Evolutionary conservation across 2,113 vertebrate genomes (phyloP), one percentile per base, ranked within the genome.

Genomic region (Anhinga rufa): DNA sequence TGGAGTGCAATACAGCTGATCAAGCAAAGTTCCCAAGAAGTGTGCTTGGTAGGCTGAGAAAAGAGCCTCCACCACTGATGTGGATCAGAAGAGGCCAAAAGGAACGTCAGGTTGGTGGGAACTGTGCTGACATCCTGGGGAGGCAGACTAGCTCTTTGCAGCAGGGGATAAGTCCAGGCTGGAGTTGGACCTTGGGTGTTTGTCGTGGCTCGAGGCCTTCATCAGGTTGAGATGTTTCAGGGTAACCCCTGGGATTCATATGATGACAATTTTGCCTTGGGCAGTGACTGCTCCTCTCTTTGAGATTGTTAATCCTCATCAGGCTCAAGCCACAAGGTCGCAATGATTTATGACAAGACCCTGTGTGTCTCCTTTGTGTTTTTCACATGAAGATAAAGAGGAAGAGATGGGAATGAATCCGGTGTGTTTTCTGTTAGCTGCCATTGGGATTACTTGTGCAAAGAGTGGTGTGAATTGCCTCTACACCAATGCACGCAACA

Each of bases 61-160:
- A 78, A 65, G 61, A 62, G 57, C 60, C n/a, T 49, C 21, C 28
- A 65, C 14, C 18, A 25, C 9, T 28, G 12, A 0, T 0, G 0
- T 25, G 54, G 25, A 25, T 66, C 4, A 2, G 44, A 82, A 80
- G 31, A 18, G 46, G 26, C 25, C 36, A 61, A 72, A 83, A 72
- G 17, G 28, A 12, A 11, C 2, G 1, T 38, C 22, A n/a, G 34
- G 9, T 22, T 74, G 32, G 18, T 61, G 61, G 57, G 70, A 80
- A 48, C 38, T 15, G 7, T 70, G 36, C 42, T 51, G 55, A 20
- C 17, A 16, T n/a, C 13, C 17, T 31, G 22, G 48, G 24, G 26
- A 76, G 19, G 34, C 8, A 86, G 77, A 70, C 17, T 36, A 60
- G 26, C n/a, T 52, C 48, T 14, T 16, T 38, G 34, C 57, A 82